A percentile compares a stretch with the other conserved stretches of the same genome.
Conservation (phyloP, 1,140 invertebrate species). For the Homalodisca vitripennis region DNA sequence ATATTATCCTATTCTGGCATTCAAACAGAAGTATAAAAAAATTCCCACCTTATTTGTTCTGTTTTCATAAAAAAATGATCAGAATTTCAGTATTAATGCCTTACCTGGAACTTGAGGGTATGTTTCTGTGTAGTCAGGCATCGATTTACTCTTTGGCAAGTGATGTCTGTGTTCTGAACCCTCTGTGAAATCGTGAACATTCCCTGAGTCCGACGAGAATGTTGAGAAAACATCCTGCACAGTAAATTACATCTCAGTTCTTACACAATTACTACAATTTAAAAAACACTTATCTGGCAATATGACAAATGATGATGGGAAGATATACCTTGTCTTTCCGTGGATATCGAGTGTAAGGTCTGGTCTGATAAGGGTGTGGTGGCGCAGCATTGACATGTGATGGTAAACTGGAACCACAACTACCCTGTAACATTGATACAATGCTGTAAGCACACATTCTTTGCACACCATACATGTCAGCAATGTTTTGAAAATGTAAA, state of each 20-base stretch:
- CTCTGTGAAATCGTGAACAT: constrained; percentile 61
- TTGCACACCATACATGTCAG: too few species aligned
- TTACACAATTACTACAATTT: background rate
- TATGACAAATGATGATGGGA: background rate
- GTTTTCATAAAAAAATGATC: too few species aligned
- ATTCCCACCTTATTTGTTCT: too few species aligned
- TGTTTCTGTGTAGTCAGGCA: constrained; percentile 57
- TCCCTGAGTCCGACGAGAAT: constrained; percentile 65
- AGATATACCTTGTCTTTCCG: constrained; percentile 53
- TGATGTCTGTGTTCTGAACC: constrained; percentile 46
- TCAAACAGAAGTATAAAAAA: too few species aligned
- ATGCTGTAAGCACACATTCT: too few species aligned
- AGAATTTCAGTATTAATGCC: constrained; percentile 16
- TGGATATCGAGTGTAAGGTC: constrained; percentile 28
- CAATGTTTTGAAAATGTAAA: too few species aligned
- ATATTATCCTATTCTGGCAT: too few species aligned
- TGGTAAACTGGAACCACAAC: constrained; percentile 16
- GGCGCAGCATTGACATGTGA: constrained; percentile 12
- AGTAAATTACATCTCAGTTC: too few species aligned
- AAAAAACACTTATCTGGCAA: background rate
- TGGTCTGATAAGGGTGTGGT: constrained; percentile 37
- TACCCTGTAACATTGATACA: too few species aligned
- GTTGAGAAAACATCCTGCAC: constrained; percentile 59
- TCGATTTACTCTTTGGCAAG: constrained; percentile 57
- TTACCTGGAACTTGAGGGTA: constrained; percentile 51